phyloP scores from a whole-genome alignment of 2,888 invertebrate species.

The Scaptomyza reducta region DNA sequence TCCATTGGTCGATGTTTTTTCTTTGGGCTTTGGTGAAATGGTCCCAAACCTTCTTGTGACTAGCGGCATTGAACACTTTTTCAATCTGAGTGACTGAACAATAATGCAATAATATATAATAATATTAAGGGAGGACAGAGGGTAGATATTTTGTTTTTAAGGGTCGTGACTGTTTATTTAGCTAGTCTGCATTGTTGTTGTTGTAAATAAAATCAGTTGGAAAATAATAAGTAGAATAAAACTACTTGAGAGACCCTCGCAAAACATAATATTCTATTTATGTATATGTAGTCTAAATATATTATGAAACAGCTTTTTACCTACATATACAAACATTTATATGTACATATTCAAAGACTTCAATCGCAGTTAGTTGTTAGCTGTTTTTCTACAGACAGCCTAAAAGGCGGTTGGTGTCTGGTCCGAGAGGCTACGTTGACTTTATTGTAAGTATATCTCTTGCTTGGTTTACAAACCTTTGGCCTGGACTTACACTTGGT shows the following conservation, averaged over 20 bases:
- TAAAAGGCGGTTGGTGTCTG: conserved; percentile 51
- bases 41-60: conserved; percentile 99
- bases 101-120: conserved; percentile 84
- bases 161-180: conserved; percentile 40
- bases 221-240: conserved; percentile 58
- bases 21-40: conserved; percentile 99
- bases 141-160: conserved; percentile 62
- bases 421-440: conserved; percentile 46
- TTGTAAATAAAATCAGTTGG: conserved; percentile 51
- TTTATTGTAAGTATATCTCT: conserved; percentile 37
- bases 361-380: conserved; percentile 52
- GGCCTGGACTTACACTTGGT: conserved; percentile 41
- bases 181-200: conserved; percentile 48
- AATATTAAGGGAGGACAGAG: conserved; percentile 81
- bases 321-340: conserved; percentile 41
- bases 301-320: conserved; percentile 63
- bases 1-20: conserved; percentile 99
- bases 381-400: conserved; percentile 48
- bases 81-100: conserved; percentile 98
- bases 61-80: conserved; percentile 97
- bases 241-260: conserved; percentile 71
- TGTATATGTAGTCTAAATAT: conserved; percentile 52
- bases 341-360: conserved; percentile 33
- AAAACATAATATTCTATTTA: conserved; percentile 40
- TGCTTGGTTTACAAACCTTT: conserved; percentile 72